Base-by-base conservation (phyloP, 2,888 invertebrate genomes). In the Cryptocephalus moraei region DNA sequence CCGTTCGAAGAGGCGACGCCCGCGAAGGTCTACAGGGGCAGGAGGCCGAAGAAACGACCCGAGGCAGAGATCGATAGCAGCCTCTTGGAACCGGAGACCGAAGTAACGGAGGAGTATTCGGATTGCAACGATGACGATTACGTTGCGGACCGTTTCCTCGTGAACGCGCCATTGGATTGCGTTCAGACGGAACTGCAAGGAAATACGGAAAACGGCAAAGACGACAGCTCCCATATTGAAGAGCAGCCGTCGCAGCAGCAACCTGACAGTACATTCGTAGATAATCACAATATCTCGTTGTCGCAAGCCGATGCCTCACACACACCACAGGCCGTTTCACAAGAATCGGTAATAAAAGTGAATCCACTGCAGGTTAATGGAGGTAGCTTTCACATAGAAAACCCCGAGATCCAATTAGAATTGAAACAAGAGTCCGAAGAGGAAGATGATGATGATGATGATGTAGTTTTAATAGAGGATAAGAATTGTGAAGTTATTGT, bases 391-490 rank as follows among this genome's bases (percentile, higher is more conserved):
- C 46, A 47, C 9, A 38, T 51, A 48, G 44, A 51, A 22, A 39
- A 44, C 42, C 44, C 41, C n/a, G 46, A 43, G 6, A 34, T 46
- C 12, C 45, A 43, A 11, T 43, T 22, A 6, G 10, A 42, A 32
- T 42, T 10, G 31, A 9, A 8, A 10, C 14, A 38, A 36, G 38
- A 34, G 9, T 12, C 36, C 12, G 43, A 43, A n/a, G 58, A 58
- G 34, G 59, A 60, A 43, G 62, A 63, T 53, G 62, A 58, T 39
- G 59, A 60, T 44, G 62, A 63, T 53, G 62, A 62, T 53, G 59
- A 61, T 40, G 56, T 63, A 14, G 52, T 63, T 22, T 51, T 63
- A 36, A 60, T 57, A 34, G 55, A 58, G 32, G 54, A 51, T 10
- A 44, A 44, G 34, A 60, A 58, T 47, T 56, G 54, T 44, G 59